Evolutionary conservation across 2,888 invertebrate species (phyloP).

Genomic region (Phorcus lineatus): DNA sequence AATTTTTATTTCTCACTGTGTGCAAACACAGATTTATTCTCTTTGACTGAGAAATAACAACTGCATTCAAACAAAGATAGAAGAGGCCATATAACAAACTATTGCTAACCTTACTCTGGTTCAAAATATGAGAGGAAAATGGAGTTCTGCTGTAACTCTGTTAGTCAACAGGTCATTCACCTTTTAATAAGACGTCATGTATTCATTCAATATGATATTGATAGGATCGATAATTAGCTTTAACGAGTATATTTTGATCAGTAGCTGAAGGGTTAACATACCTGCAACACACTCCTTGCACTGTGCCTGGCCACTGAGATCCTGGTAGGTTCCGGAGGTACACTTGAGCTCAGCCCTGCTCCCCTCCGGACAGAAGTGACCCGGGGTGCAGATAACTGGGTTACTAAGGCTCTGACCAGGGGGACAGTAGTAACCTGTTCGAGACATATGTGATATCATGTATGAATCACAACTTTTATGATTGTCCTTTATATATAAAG

Average conservation of each 20-base stretch:
- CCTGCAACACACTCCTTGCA: conserved; percentile 71
- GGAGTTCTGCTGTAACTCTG: too few species aligned
- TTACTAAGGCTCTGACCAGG: conserved; percentile 65
- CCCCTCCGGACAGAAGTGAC: conserved; percentile 69
- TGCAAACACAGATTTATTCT: too few species aligned
- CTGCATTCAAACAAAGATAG: too few species aligned
- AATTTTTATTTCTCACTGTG: too few species aligned
- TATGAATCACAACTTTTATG: too few species aligned
- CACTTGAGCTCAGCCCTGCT: conserved; percentile 62
- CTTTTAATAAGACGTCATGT: too few species aligned
- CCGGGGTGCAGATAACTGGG: conserved; percentile 62
- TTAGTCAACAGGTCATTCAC: too few species aligned
- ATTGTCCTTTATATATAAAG: too few species aligned
- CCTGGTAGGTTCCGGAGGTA: conserved; percentile 71
- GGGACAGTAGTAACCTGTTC: conserved; percentile 74
- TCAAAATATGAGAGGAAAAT: too few species aligned
- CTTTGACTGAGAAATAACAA: too few species aligned
- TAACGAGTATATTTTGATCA: not conserved
- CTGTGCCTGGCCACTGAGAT: conserved; percentile 57
- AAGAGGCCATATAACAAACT: too few species aligned
- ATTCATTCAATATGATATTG: not conserved
- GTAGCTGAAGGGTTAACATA: conserved; percentile 31
- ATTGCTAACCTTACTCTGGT: too few species aligned
- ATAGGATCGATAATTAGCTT: not conserved
- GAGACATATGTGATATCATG: not conserved